phyloP scores from a whole-genome alignment of 2,113 vertebrate species.

The Sporophila hypoxantha region DNA sequence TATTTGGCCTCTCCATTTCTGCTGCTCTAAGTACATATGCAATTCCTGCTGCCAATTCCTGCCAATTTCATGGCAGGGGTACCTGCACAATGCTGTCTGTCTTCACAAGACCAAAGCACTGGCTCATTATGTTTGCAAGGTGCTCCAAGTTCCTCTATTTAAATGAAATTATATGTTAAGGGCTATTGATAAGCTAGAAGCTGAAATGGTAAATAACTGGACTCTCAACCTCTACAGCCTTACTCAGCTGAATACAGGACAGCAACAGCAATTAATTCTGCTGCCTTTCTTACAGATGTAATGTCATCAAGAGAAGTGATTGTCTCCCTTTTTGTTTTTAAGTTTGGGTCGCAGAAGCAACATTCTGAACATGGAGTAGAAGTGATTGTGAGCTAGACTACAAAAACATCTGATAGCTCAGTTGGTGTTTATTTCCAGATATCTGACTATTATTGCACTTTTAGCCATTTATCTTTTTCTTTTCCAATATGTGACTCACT shows the following conservation, averaged over 20 bases:
- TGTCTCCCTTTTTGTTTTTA: background rate
- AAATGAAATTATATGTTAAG: background rate
- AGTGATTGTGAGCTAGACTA: background rate
- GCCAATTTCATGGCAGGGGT: background rate
- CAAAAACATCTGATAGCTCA: background rate
- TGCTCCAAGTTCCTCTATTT: background rate
- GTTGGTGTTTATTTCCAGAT: constrained; percentile 7
- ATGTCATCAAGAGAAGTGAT: background rate
- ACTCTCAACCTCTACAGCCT: background rate
- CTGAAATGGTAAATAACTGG: background rate
- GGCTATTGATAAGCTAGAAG: background rate
- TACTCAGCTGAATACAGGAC: background rate
- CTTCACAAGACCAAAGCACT: background rate
- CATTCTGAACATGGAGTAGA: background rate
- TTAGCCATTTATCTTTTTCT: constrained; percentile 31
- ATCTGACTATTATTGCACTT: constrained; percentile 7
- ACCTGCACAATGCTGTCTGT: background rate
- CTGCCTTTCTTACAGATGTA: background rate
- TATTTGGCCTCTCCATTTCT: background rate
- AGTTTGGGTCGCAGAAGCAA: background rate
- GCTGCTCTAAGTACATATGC: background rate
- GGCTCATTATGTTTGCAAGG: background rate
- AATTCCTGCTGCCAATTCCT: background rate
- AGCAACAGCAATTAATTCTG: background rate
- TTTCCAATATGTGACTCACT: constrained; percentile 51